These are phyloP conservation scores for Dusona sp. DNA, from an alignment of 2,888 invertebrate genomes.

Conservation along the genomic window DNA sequence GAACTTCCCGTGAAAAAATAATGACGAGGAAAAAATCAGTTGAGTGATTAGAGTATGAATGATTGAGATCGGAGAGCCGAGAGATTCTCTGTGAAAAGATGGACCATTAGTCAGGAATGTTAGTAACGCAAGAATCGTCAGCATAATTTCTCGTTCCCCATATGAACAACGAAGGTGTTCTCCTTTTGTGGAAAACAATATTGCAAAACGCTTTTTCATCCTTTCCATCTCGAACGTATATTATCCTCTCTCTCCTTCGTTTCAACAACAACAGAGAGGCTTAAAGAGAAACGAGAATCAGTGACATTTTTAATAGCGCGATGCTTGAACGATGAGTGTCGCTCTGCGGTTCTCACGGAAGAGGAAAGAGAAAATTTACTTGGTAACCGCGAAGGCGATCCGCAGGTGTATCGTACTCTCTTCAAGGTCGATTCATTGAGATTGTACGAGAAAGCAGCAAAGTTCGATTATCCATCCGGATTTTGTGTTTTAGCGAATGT, in stretches of 20 bases:
- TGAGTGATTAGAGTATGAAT: background rate
- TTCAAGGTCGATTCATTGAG: conserved; percentile 61
- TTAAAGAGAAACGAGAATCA: conserved; percentile 30
- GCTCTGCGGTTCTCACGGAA: conserved; percentile 78
- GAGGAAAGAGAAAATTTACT: conserved; percentile 68
- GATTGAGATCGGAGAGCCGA: background rate
- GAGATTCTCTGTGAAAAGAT: conserved; percentile 54
- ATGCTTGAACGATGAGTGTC: conserved; percentile 76
- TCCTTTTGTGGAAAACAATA: conserved; percentile 66
- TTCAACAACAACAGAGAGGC: background rate
- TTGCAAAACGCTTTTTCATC: conserved; percentile 70
- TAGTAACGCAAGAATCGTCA: background rate
- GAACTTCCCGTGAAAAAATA: background rate
- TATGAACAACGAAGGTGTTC: conserved; percentile 41
- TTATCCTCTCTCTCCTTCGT: background rate
- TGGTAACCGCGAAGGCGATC: conserved; percentile 61
- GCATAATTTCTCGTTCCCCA: conserved; percentile 18
- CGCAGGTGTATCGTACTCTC: conserved; percentile 66
- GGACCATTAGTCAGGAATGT: conserved; percentile 57
- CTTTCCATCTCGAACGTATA: background rate
- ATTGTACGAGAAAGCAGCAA: conserved; percentile 34
- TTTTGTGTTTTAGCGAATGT: background rate
- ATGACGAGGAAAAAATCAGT: background rate
- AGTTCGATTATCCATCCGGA: conserved; percentile 9
- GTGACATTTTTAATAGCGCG: conserved; percentile 65